Conservation (phyloP, 2,888 invertebrate genomes). For the Dendrolimus pini region DNA sequence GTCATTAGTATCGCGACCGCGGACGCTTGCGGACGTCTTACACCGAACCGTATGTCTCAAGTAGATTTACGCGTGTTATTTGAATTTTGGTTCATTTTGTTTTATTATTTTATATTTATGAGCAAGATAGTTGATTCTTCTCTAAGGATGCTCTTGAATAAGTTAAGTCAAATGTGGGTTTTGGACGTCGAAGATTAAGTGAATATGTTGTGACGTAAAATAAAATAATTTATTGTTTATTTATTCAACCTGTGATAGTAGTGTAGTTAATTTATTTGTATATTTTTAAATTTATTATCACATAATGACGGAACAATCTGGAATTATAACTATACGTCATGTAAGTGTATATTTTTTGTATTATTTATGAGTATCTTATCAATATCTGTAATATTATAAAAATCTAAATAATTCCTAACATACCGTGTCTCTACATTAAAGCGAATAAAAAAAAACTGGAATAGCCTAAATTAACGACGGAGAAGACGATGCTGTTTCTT, state of each 20-base stretch:
- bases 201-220: constrained; percentile 23
- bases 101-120: constrained; percentile 56
- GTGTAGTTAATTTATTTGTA: constrained; percentile 18
- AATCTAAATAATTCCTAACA: too few relatives aligned
- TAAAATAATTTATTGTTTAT: constrained; percentile 29
- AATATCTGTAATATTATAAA: not conserved
- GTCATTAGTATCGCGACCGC: constrained; percentile 35
- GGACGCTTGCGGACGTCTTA: constrained; percentile 33
- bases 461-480: not conserved
- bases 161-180: constrained; percentile 33
- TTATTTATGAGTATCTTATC: not conserved
- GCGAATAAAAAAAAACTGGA: too few relatives aligned
- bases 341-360: constrained; percentile 30
- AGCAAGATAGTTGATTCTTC: constrained; percentile 49
- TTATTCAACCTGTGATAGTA: constrained; percentile 69
- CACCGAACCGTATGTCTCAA: constrained; percentile 23
- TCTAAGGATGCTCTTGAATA: constrained; percentile 26
- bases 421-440: too few relatives aligned
- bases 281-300: constrained; percentile 13
- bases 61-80: constrained; percentile 45
- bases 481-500: too few relatives aligned
- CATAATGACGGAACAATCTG: constrained; percentile 46
- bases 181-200: constrained; percentile 44
- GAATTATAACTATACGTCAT: constrained; percentile 59
- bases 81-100: constrained; percentile 45